Evolutionary conservation across 2,888 invertebrate species (phyloP), one percentile per base, ranked within the genome.

Genomic region (Leptopilina drosophilae): DNA sequence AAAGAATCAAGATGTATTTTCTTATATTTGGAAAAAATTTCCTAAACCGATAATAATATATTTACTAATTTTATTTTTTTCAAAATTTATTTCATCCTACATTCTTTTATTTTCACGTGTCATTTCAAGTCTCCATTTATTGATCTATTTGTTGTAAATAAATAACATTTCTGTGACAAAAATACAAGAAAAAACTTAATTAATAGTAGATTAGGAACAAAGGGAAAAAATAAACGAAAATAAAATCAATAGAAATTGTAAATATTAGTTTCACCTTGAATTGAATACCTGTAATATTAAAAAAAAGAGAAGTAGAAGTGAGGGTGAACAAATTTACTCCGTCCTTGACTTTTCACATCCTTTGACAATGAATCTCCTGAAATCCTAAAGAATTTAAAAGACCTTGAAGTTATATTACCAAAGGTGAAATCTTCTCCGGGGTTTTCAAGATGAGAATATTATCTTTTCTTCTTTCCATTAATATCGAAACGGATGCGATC

Each of bases 311-410:
- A 9, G 7, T 8, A 59, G n/a, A 15, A 62, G 20, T 8, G 15
- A 62, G 62, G 3, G 62, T 20, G 62, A 62, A 56, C 53, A 73
- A 56, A 53, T 73, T 49, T 53, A 26, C 53, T 9, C n/a, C 56
- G 73, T 73, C 56, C 53, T 73, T 73, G 73, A 73, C 56, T 73
- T 73, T 33, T 56, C 56, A 9, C 56, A 73, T 73, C 56, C 53
- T 33, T 73, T 56, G 73, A 56, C 73, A 73, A 73, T 73, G 73
- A 73, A 73, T 73, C 33, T 53, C 33, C 9, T n/a, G n/a, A 56
- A 56, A 73, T 56, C 56, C 73, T 73, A 56, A 56, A 73, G 56
- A 73, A 56, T 73, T 73, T 73, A 73, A 56, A 73, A 11, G 73
- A 73, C 73, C 73, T 73, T 73, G 73, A 56, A 73, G 53, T 53